Evolutionary conservation across 1,140 invertebrate genomes (phyloP).

Genomic region (Belonocnema kinseyi): DNA sequence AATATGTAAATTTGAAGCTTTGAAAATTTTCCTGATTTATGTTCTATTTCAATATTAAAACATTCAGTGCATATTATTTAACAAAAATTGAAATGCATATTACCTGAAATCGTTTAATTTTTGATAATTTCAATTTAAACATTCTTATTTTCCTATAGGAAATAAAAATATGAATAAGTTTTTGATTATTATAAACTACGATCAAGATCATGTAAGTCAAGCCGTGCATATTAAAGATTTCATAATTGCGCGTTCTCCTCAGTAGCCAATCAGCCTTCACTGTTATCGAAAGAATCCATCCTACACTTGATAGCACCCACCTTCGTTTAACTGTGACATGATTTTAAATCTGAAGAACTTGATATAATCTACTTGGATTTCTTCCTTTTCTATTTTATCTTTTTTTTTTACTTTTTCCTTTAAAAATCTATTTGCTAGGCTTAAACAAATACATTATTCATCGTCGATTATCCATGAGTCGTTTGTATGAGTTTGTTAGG

Average conservation of each 20-base stretch:
- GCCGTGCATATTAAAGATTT: slow-evolving; percentile 37
- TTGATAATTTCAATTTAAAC: too few relatives aligned
- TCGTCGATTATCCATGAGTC: background rate
- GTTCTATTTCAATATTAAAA: too few relatives aligned
- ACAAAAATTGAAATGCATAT: too few relatives aligned
- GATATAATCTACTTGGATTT: slow-evolving; percentile 4
- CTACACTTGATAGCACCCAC: slow-evolving; percentile 49
- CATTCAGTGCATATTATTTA: too few relatives aligned
- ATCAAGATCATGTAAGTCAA: background rate
- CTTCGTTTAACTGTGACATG: background rate
- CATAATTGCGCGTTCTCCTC: slow-evolving; percentile 36
- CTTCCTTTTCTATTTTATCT: background rate
- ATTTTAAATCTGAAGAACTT: background rate
- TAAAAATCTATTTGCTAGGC: background rate
- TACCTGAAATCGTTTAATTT: too few relatives aligned
- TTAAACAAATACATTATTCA: slow-evolving; percentile 1
- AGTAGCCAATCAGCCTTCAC: slow-evolving; percentile 42
- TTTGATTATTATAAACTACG: too few relatives aligned
- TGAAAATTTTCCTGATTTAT: too few relatives aligned
- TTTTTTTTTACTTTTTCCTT: background rate
- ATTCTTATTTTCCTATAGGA: too few relatives aligned
- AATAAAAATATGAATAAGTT: too few relatives aligned
- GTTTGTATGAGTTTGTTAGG: background rate
- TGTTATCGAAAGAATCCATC: slow-evolving; percentile 47
- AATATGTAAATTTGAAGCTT: too few relatives aligned